These are phyloP conservation scores for Lamellibrachia satsuma DNA, from an alignment of 2,888 invertebrate species.

Conservation along the genomic window DNA sequence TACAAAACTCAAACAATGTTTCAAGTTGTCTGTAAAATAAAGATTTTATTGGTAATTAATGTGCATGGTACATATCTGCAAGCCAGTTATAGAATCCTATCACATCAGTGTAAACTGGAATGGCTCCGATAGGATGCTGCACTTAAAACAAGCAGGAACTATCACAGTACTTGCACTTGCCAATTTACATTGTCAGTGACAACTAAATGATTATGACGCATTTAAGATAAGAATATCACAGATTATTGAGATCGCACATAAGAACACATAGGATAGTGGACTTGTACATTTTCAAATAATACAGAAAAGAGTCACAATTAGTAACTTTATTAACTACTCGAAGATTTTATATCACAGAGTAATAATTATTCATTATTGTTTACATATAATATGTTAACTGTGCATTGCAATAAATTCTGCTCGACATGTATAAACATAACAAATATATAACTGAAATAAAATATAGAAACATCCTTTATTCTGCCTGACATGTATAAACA, in stretches of 20 bases:
- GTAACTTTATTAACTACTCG: not conserved
- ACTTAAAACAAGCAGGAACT: not conserved
- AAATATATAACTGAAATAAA: not conserved
- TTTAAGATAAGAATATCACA: not conserved
- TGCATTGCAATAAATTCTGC: not conserved
- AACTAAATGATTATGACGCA: not conserved
- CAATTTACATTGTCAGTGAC: not conserved
- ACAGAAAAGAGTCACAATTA: not conserved
- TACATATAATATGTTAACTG: not conserved
- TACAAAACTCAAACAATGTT: not conserved
- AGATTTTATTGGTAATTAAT: not conserved
- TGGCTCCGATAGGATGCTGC: not conserved
- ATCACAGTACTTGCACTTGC: not conserved
- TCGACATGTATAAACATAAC: not conserved
- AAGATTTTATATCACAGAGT: not conserved
- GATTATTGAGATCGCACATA: not conserved
- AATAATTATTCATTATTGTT: not conserved
- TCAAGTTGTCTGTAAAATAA: not conserved
- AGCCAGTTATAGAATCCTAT: not conserved
- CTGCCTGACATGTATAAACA: not conserved
- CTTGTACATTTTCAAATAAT: not conserved
- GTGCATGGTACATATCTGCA: not conserved
- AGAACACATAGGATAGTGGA: no score
- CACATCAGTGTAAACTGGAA: not conserved
- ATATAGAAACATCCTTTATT: no score